phyloP scores from a whole-genome alignment of 2,113 vertebrate species.

The Tragelaphus scriptus region DNA sequence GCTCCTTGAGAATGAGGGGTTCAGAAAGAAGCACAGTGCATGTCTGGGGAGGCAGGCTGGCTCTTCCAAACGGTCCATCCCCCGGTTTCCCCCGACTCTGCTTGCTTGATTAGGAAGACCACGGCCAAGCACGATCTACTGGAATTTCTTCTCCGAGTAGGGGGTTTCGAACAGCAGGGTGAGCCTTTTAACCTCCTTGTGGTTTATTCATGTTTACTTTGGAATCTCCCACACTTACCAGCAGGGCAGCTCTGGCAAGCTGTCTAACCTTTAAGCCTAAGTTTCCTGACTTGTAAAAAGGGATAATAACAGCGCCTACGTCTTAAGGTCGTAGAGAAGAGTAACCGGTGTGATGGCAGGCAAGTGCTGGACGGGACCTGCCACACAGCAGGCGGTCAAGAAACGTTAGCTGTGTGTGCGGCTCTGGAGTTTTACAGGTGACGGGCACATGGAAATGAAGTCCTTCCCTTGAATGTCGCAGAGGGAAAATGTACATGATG shows the following conservation, averaged over 20 bases:
- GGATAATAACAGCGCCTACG: neutral
- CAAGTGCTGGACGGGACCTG: neutral
- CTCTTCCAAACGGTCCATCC: constrained; percentile 9
- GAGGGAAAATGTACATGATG: neutral
- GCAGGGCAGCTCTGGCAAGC: neutral
- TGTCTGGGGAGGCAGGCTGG: neutral
- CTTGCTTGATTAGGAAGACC: neutral
- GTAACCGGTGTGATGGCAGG: neutral
- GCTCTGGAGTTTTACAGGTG: neutral
- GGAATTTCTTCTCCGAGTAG: neutral
- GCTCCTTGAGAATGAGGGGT: constrained; percentile 30
- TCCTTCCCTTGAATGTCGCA: neutral
- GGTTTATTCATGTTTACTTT: constrained; percentile 6
- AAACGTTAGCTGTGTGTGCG: neutral
- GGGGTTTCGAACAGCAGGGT: neutral
- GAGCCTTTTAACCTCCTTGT: neutral
- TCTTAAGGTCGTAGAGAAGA: neutral
- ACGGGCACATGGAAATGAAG: neutral
- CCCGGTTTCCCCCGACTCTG: neutral
- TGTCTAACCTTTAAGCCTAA: constrained; percentile 39
- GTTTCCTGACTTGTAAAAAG: constrained; percentile 30
- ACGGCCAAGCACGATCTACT: neutral
- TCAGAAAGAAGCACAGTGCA: constrained; percentile 33
- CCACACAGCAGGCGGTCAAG: neutral
- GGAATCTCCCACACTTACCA: neutral